These are phyloP conservation scores for Synanthedon andrenaeformis DNA, from an alignment of 2,888 invertebrate genomes.

Conservation along the genomic window DNA sequence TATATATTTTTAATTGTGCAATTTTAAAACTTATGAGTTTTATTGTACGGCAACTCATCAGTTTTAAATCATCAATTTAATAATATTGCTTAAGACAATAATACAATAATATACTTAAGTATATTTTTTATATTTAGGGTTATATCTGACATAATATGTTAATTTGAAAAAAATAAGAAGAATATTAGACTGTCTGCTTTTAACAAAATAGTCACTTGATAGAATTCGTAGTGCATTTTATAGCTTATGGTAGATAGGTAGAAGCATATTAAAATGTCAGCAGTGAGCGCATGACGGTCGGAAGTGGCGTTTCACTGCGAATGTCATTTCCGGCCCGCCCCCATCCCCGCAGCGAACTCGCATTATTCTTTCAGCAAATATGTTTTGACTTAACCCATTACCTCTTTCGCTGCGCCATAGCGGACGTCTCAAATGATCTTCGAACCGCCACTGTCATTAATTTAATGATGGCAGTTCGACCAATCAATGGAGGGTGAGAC, in stretches of 20 bases:
- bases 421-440: slow-evolving; percentile 37
- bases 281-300: slow-evolving; percentile 35
- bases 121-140: no score
- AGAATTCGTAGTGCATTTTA: no score
- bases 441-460: slow-evolving; percentile 25
- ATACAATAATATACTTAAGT: no score
- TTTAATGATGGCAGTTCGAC: slow-evolving; percentile 40
- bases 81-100: no score
- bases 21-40: no score
- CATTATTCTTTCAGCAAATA: slow-evolving; percentile 67
- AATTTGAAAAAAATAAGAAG: no score
- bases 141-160: no score
- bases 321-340: slow-evolving; percentile 48
- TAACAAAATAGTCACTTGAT: no score
- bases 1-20: no score
- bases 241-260: slow-evolving; percentile 1
- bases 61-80: no score
- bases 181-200: no score
- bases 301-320: slow-evolving; percentile 54
- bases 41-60: no score
- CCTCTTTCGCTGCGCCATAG: slow-evolving; percentile 18
- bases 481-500: slow-evolving; percentile 42
- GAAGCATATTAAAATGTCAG: slow-evolving; percentile 16
- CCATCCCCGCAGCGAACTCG: slow-evolving; percentile 41
- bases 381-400: slow-evolving; percentile 62